Evolutionary conservation across 92 coral and sea anemone genomes (phyloP).

Genomic region (Heteractis magnifica): DNA sequence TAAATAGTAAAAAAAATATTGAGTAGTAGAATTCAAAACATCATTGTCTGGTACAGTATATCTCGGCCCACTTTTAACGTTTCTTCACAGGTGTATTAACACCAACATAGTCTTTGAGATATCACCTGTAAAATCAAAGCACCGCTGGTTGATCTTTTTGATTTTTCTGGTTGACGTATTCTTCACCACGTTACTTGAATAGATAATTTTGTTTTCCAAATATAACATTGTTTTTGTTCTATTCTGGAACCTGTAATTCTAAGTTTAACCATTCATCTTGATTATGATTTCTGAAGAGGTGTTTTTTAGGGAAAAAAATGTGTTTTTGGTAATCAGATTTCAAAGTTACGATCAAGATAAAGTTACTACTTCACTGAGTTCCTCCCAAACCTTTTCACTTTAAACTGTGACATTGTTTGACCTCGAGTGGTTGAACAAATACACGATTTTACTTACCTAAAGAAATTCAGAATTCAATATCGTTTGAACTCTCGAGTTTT

Average conservation of each 20-base stretch:
- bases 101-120: not conserved
- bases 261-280: not conserved
- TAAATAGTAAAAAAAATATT: not conserved
- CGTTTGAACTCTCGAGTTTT: constrained; percentile 4
- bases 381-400: constrained; percentile 11
- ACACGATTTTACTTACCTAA: not conserved
- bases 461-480: not conserved
- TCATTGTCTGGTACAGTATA: not conserved
- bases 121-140: constrained; percentile 24
- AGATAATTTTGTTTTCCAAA: constrained; percentile 48
- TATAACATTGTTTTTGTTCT: constrained; percentile 10
- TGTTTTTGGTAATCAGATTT: not conserved
- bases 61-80: not conserved
- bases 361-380: constrained; percentile 8
- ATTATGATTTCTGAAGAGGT: too few relatives aligned
- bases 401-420: constrained; percentile 28
- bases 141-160: constrained; percentile 30
- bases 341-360: not conserved
- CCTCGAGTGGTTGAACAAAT: constrained; percentile 25
- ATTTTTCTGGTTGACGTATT: constrained; percentile 52
- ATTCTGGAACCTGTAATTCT: constrained; percentile 1
- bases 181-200: constrained; percentile 70
- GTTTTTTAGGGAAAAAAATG: not conserved
- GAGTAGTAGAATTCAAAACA: not conserved
- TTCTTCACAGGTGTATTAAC: not conserved